Conservation (phyloP, 2,113 vertebrate species). For the Bubo blakistoni region DNA sequence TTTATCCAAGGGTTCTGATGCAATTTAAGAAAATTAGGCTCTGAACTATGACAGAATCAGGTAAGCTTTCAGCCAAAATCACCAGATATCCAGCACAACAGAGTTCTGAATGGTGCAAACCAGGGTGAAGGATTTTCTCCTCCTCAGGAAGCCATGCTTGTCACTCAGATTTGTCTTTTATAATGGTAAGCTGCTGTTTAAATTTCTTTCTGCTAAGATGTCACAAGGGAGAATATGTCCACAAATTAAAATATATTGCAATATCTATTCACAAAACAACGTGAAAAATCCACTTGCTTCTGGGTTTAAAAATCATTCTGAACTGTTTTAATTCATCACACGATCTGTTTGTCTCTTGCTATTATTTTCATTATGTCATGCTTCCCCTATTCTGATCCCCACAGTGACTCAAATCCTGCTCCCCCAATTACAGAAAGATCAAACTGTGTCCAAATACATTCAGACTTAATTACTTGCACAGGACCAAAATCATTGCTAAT, state of each 20-base stretch:
- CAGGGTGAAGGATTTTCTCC: not conserved
- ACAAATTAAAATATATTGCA: constrained; percentile 5
- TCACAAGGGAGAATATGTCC: not conserved
- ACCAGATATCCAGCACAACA: not conserved
- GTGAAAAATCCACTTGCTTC: not conserved
- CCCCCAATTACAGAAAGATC: not conserved
- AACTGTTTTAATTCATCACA: not conserved
- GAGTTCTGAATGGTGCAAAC: not conserved
- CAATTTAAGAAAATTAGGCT: not conserved
- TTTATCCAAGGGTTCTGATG: not conserved
- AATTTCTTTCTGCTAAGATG: not conserved
- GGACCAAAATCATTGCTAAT: constrained; percentile 31
- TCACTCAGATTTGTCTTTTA: not conserved
- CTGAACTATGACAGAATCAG: not conserved
- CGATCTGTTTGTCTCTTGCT: not conserved
- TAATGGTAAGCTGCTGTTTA: not conserved
- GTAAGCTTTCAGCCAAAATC: not conserved
- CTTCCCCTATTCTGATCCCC: constrained; percentile 2
- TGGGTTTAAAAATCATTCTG: not conserved
- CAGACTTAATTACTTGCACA: constrained; percentile 14
- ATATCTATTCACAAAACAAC: not conserved
- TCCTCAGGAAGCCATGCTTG: not conserved
- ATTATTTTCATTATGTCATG: not conserved
- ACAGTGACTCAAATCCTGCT: not conserved
- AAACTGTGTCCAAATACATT: constrained; percentile 25